Evolutionary conservation across 92 coral and sea anemone species (phyloP), one percentile per base, ranked within the genome.

Genomic region (Epizoanthus scotinus): DNA sequence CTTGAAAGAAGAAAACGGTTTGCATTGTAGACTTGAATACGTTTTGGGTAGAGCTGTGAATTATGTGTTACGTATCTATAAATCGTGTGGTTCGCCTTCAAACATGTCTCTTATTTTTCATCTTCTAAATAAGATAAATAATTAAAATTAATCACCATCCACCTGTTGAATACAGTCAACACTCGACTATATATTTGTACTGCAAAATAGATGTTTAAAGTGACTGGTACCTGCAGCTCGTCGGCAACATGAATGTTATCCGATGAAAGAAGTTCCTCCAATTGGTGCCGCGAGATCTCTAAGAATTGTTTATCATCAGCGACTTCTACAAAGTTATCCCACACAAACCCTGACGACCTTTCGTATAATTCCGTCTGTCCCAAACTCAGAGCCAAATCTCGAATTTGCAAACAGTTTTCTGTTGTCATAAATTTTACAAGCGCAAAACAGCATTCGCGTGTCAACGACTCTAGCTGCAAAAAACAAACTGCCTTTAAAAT

Each of bases 201-300:
- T 14, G 27, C 6, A 31, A 27, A 27, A 22, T n/a, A 21, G 5
- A 12, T 17, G 14, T 15, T 8, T 60, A 34, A 21, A 15, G 5
- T 7, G 22, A 58, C 80, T 49, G 82, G 82, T 80, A 94, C 98
- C 92, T 95, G 92, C 50, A 84, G 57, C 73, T 95, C 98, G 54
- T 86, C 84, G 59, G 13, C n/a, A 2, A 83, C 89, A 69, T 40
- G 81, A 54, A 95, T 79, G 40, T 80, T 85, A 71, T 90, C 89
- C 54, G 86, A 86, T 6, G 88, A 83, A 8, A 93, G 49, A 28
- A 90, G 69, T 59, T 77, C 85, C 71, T 88, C 91, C 8, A 95
- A 36, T 27, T 85, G 85, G 66, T 90, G 86, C 24, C 77, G 90
- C 0, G 86, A 63, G 20, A 88, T 86, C 71, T 84, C 88, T 79